A percentile compares a stretch with the other conserved stretches of the same genome.
phyloP scores from a whole-genome alignment of 2,888 invertebrate genomes.

The Anticlea derivata region DNA sequence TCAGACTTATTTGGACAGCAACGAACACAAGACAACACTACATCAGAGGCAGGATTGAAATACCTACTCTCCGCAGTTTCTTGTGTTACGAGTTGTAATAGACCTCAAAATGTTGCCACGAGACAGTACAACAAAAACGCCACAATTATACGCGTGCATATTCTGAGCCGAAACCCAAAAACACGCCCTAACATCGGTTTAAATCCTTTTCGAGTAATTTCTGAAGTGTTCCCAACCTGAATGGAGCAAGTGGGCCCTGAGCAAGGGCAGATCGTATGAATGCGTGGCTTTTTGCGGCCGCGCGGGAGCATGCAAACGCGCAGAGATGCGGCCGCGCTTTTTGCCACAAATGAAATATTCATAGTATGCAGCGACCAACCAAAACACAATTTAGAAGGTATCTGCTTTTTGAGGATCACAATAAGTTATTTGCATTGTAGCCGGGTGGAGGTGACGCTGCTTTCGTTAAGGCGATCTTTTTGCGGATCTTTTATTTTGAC shows the following conservation, averaged over 20 bases:
- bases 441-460: conserved; percentile 25
- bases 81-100: background rate
- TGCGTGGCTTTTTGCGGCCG: conserved; percentile 55
- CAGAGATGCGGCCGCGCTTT: conserved; percentile 52
- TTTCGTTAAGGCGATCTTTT: conserved; percentile 21
- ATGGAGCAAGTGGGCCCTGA: conserved; percentile 35
- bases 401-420: conserved; percentile 42
- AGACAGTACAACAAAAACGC: conserved; percentile 8
- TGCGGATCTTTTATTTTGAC: conserved; percentile 16
- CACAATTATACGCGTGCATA: conserved; percentile 14
- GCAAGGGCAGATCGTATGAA: conserved; percentile 54
- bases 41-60: background rate
- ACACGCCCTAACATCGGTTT: conserved; percentile 15
- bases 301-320: conserved; percentile 46
- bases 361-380: conserved; percentile 49
- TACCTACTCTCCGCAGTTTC: background rate
- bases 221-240: conserved; percentile 18
- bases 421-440: conserved; percentile 39
- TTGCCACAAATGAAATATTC: conserved; percentile 67
- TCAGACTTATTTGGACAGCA: too few species aligned
- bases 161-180: conserved; percentile 10
- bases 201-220: conserved; percentile 24
- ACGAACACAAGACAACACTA: too few species aligned
- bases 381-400: conserved; percentile 35
- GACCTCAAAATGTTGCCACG: conserved; percentile 3